Evolutionary conservation across 2,888 invertebrate genomes (phyloP).

Genomic region (Meiosimyza platycephala): DNA sequence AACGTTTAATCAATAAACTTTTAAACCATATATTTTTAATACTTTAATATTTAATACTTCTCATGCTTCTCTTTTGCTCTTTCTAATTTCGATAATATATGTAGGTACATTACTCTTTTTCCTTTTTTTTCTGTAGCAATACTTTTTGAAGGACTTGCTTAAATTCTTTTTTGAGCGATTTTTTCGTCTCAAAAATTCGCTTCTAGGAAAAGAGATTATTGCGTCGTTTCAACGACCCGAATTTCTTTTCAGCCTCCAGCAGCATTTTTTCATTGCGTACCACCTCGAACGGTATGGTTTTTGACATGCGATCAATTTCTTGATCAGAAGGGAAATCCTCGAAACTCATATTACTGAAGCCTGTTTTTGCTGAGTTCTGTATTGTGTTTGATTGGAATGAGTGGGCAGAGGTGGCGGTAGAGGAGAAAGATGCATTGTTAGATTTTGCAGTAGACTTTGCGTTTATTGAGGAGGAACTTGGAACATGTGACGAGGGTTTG

Average conservation of each 20-base stretch:
- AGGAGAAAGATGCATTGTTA: conserved; percentile 13
- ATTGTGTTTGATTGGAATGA: conserved; percentile 65
- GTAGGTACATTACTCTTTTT: background rate
- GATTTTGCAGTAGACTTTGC: conserved; percentile 5
- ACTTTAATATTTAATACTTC: too few relatives aligned
- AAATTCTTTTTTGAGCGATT: conserved; percentile 54
- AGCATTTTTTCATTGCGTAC: conserved; percentile 69
- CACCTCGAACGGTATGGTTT: conserved; percentile 75
- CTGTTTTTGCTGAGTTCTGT: conserved; percentile 68
- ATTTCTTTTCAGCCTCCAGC: conserved; percentile 69
- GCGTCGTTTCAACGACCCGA: conserved; percentile 68
- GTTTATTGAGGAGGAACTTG: conserved; percentile 4
- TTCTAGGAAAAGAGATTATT: conserved; percentile 71
- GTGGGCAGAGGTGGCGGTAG: conserved; percentile 36
- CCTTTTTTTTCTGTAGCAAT: conserved; percentile 37
- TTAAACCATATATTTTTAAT: too few relatives aligned
- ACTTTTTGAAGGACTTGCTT: conserved; percentile 53
- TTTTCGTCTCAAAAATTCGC: conserved; percentile 53
- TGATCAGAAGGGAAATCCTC: conserved; percentile 80
- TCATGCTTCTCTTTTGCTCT: background rate
- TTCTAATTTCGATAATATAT: background rate
- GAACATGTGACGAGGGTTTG: conserved; percentile 15
- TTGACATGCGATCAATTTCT: conserved; percentile 65
- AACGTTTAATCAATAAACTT: too few relatives aligned
- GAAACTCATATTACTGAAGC: conserved; percentile 81